Conservation (phyloP, 2,113 vertebrate genomes). For the Bombycilla garrulus region DNA sequence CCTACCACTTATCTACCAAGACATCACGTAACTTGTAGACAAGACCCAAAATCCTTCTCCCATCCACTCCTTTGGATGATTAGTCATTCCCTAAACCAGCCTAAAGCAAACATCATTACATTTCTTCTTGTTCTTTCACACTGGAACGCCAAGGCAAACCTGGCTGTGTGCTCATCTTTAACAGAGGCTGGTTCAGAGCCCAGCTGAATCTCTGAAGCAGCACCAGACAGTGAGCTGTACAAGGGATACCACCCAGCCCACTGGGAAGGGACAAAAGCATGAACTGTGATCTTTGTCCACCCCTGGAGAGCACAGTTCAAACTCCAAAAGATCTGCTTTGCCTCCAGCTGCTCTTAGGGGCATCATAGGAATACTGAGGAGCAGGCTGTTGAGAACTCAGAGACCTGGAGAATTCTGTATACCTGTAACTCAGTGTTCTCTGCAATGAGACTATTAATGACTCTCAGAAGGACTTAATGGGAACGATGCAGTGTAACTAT, state of each 20-base stretch:
- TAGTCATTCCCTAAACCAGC: background rate
- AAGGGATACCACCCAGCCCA: fast-evolving
- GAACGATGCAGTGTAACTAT: background rate
- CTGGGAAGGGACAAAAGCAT: background rate
- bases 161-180: background rate
- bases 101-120: background rate
- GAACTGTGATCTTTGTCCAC: background rate
- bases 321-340: background rate
- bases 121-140: background rate
- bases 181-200: background rate
- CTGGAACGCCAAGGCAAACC: background rate
- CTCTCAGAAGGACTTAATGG: background rate
- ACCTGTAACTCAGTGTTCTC: background rate
- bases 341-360: background rate
- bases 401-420: background rate
- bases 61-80: background rate
- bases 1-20: background rate
- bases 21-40: background rate
- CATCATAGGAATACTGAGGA: background rate
- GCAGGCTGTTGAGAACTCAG: background rate
- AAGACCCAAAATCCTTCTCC: background rate
- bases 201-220: background rate
- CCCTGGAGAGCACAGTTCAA: background rate
- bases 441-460: background rate
- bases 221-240: background rate